A percentile compares a stretch with the other conserved stretches of the same genome.
These are phyloP conservation scores for Musca vetustissima DNA, from an alignment of 1,140 invertebrate species.

Conservation along the genomic window DNA sequence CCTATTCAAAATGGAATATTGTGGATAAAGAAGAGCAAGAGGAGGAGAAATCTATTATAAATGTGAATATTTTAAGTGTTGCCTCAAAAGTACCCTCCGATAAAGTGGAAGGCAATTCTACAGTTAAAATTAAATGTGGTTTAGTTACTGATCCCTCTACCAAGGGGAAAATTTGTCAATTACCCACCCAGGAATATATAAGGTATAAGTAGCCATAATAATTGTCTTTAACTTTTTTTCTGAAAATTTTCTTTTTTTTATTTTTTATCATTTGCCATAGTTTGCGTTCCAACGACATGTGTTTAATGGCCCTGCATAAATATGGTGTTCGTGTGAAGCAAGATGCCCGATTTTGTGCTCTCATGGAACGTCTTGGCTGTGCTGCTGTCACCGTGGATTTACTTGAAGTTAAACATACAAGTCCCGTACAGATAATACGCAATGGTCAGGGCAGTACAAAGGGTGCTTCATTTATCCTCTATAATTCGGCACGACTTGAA, in stretches of 20 bases:
- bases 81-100: neutral
- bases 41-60: neutral
- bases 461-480: conserved; percentile 70
- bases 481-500: conserved; percentile 69
- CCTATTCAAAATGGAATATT: conserved; percentile 34
- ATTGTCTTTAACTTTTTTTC: conserved; percentile 17
- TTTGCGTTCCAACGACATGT: conserved; percentile 61
- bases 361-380: conserved; percentile 60
- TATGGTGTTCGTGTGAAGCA: conserved; percentile 59
- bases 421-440: conserved; percentile 39
- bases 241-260: conserved; percentile 5
- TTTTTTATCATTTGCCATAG: conserved; percentile 50
- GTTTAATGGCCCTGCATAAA: conserved; percentile 64
- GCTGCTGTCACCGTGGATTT: conserved; percentile 67
- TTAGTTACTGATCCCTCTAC: conserved; percentile 34
- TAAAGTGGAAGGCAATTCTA: conserved; percentile 1
- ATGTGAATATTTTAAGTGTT: conserved; percentile 21
- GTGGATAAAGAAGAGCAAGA: conserved; percentile 23
- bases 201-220: conserved; percentile 16
- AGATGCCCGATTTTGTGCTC: conserved; percentile 56
- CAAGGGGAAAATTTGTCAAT: conserved; percentile 32
- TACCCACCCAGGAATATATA: conserved; percentile 25
- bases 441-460: conserved; percentile 52
- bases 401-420: conserved; percentile 61
- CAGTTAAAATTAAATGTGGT: conserved; percentile 30